phyloP scores from a whole-genome alignment of 2,888 invertebrate genomes.

The Xestia rhomboidea region DNA sequence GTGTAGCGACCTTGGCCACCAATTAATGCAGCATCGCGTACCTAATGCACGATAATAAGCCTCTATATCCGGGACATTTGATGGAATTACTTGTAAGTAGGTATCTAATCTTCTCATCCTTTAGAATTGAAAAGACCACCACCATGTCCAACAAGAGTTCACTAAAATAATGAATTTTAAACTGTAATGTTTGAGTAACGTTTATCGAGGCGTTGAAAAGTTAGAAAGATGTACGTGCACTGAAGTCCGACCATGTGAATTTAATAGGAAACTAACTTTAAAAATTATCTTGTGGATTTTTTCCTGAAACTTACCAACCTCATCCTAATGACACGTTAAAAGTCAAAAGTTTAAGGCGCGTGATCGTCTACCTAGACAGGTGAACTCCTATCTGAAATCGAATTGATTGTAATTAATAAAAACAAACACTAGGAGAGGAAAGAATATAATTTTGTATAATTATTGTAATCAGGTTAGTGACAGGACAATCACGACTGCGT shows the following conservation, averaged over 20 bases:
- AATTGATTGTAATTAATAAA: conserved; percentile 26
- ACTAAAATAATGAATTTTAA: not conserved
- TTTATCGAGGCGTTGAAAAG: not conserved
- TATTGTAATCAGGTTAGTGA: conserved; percentile 26
- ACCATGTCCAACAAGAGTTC: not conserved
- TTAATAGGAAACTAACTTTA: no score
- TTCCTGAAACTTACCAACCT: not conserved
- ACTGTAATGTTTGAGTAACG: not conserved
- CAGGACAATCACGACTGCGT: conserved; percentile 15
- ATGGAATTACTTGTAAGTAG: conserved; percentile 58
- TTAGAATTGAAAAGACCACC: not conserved
- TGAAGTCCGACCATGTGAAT: no score
- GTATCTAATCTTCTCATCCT: conserved; percentile 35
- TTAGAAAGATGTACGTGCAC: not conserved
- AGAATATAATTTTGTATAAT: conserved; percentile 24
- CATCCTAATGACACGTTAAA: not conserved
- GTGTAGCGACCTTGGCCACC: conserved; percentile 74
- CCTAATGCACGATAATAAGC: conserved; percentile 72
- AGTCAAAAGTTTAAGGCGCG: not conserved
- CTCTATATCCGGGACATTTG: conserved; percentile 71
- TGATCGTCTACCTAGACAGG: not conserved
- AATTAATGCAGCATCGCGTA: conserved; percentile 73
- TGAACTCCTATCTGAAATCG: conserved; percentile 10
- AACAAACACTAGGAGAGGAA: conserved; percentile 7
- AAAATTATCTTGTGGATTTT: not conserved